Evolutionary conservation across 2,888 invertebrate genomes (phyloP).

Genomic region (Alcis repandata): DNA sequence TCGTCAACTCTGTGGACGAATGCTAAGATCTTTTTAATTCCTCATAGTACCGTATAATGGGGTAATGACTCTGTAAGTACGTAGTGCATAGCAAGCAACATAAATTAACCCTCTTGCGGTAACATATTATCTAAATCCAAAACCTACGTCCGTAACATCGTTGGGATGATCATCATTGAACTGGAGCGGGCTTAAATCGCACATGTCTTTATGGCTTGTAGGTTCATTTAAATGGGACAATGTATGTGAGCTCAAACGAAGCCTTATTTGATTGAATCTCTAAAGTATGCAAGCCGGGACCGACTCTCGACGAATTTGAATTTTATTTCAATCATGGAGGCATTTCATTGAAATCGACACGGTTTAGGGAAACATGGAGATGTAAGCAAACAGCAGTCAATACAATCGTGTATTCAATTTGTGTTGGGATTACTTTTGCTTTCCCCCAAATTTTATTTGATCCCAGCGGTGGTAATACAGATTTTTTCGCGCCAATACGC

Average conservation of each 20-base stretch:
- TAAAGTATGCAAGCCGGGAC: slow-evolving; percentile 60
- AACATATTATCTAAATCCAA: not conserved
- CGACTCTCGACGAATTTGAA: slow-evolving; percentile 69
- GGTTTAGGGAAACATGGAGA: slow-evolving; percentile 70
- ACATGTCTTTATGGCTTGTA: slow-evolving; percentile 57
- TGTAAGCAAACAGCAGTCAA: slow-evolving; percentile 71
- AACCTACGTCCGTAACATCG: slow-evolving; percentile 21
- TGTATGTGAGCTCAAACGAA: slow-evolving; percentile 61
- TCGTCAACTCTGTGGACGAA: too few relatives aligned
- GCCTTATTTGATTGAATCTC: slow-evolving; percentile 77
- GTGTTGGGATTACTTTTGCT: slow-evolving; percentile 73
- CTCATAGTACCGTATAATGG: too few relatives aligned
- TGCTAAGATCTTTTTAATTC: too few relatives aligned
- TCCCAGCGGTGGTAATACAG: slow-evolving; percentile 43
- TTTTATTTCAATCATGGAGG: slow-evolving; percentile 73
- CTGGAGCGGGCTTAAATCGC: slow-evolving; percentile 28
- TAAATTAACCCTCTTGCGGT: too few relatives aligned
- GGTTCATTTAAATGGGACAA: slow-evolving; percentile 72
- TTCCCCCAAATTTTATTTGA: slow-evolving; percentile 57
- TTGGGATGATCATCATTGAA: slow-evolving; percentile 22
- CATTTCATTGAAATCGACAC: slow-evolving; percentile 74
- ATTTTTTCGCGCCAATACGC: slow-evolving; percentile 31
- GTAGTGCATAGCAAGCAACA: too few relatives aligned
- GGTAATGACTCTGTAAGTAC: too few relatives aligned
- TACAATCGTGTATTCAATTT: slow-evolving; percentile 80